Base-by-base conservation (phyloP, 2,888 invertebrate species). In the Microlaimidae sp. region DNA sequence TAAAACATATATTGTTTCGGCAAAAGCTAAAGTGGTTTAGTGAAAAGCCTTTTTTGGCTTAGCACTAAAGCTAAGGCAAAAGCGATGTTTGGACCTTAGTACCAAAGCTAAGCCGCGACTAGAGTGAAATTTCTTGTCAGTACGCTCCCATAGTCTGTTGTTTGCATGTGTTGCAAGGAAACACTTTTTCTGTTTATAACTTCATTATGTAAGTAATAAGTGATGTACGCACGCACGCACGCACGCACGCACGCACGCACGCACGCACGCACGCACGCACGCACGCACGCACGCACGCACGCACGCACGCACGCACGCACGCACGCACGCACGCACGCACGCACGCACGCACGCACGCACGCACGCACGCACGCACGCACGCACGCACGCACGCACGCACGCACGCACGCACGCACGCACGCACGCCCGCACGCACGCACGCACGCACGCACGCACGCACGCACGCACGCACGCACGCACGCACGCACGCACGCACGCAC, bases 341-440 rank as follows among this genome's bases (percentile, higher is more conserved):
- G 23, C 43, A 43, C 43, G 23, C 43, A 43, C 43, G 21, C 26
- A 46, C 19, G 28, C 21, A 46, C 19, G 21, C 7, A 48, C 38
- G 40, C 17, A 28, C 38, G 40, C 32, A 25, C n/a, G 49, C 49
- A 49, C 29, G 32, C 29, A 43, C 43, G 23, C 43, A 43, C 7
- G 23, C 43, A 43, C 43, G 23, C 43, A 43, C 43, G 23, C 43
- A 43, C 7, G n/a, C 43, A 43, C 43, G 23, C 43, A 43, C 49
- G 32, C 28, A 29, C 49, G 32, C 43, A 43, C 43, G n/a, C 43
- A 43, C 43, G n/a, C 43, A 43, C 43, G n/a, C 43, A 43, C 43
- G 43, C 43, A 43, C 43, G 43, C 43, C n/a, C 43, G 43, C 43
- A 43, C 43, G 43, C 43, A 43, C 43, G 43, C 43, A 43, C 43